A percentile compares a stretch with the other conserved stretches of the same genome.
Conservation (phyloP, 2,888 invertebrate species). For the Agrotis ipsilon region DNA sequence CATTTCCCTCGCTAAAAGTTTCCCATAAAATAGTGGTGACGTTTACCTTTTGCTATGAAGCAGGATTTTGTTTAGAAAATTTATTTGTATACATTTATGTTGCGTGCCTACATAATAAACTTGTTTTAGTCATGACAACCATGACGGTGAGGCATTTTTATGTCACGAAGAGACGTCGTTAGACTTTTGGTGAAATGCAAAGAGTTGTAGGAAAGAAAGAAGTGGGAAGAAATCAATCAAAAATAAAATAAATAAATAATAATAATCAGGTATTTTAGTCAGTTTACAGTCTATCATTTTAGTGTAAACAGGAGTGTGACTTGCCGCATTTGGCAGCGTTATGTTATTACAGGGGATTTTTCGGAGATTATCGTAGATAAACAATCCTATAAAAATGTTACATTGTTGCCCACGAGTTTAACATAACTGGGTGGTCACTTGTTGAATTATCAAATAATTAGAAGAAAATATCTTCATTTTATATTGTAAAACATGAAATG, state of each 20-base stretch:
- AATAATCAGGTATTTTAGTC: too few relatives aligned
- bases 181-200: neutral
- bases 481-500: too few relatives aligned
- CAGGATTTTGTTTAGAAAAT: neutral
- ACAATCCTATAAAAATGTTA: too few relatives aligned
- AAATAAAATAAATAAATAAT: too few relatives aligned
- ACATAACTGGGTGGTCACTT: too few relatives aligned
- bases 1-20: neutral
- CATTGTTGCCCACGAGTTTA: too few relatives aligned
- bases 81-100: too few relatives aligned
- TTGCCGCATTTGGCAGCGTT: neutral
- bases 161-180: neutral
- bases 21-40: neutral
- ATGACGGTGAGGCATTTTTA: neutral
- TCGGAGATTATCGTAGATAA: neutral
- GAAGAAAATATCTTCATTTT: too few relatives aligned
- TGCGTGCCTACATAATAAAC: too few relatives aligned
- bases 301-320: neutral
- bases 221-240: conserved; percentile 4
- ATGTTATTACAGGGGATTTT: neutral
- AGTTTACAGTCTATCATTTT: too few relatives aligned
- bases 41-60: neutral
- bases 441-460: too few relatives aligned
- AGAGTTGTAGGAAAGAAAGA: neutral
- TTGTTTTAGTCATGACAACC: too few relatives aligned